Percentiles rank a stretch among this genome's conserved stretches.
Evolutionary conservation across 2,888 invertebrate genomes (phyloP).

Genomic region (Tuta absoluta): DNA sequence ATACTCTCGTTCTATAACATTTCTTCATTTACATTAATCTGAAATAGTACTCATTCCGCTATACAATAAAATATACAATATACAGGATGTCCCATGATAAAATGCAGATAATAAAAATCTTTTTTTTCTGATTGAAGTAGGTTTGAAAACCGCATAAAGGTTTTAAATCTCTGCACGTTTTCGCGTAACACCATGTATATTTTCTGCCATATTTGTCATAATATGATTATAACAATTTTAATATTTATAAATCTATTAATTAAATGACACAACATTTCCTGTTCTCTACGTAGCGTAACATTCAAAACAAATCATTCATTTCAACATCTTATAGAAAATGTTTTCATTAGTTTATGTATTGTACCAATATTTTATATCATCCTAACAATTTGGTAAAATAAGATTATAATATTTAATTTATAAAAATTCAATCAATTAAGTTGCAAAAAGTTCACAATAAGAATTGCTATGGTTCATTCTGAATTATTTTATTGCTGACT

Average conservation of each 20-base stretch:
- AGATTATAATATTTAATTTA: no score
- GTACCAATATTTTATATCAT: background rate
- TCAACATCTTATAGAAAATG: conserved; percentile 18
- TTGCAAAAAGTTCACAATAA: no score
- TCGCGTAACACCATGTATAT: conserved; percentile 43
- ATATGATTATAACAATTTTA: conserved; percentile 67
- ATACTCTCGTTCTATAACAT: conserved; percentile 78
- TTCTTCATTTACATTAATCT: conserved; percentile 76
- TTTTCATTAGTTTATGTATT: background rate
- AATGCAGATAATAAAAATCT: conserved; percentile 2
- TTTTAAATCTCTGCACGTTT: conserved; percentile 9
- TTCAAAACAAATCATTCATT: conserved; percentile 47
- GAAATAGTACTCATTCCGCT: conserved; percentile 77
- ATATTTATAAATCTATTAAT: conserved; percentile 69
- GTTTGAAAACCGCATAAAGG: background rate
- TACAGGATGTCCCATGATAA: conserved; percentile 30
- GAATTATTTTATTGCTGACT: background rate
- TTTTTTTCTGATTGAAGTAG: background rate
- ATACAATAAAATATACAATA: conserved; percentile 78
- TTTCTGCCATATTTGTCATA: conserved; percentile 74
- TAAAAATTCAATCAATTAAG: background rate
- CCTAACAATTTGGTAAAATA: conserved; percentile 15
- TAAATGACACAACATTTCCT: conserved; percentile 77
- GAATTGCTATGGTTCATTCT: background rate
- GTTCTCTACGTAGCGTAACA: conserved; percentile 57